phyloP scores from a whole-genome alignment of 2,113 vertebrate genomes.

The Calidris pygmaea region DNA sequence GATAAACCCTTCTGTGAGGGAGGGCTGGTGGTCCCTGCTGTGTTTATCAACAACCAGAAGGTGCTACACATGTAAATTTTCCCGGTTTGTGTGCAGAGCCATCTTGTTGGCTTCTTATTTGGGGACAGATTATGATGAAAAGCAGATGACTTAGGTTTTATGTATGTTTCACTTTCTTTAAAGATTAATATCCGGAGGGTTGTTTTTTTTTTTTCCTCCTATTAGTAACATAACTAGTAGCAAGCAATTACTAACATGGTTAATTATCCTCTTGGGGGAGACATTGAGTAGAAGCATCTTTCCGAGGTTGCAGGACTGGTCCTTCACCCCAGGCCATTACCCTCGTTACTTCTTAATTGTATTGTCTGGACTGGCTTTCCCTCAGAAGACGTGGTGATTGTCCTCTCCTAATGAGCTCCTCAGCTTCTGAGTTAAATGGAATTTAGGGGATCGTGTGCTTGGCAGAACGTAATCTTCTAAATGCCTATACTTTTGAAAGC shows the following conservation, averaged over 20 bases:
- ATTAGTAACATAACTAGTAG: not conserved
- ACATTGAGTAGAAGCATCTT: not conserved
- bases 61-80: not conserved
- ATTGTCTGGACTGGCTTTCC: not conserved
- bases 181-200: not conserved
- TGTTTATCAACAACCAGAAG: conserved; percentile 19
- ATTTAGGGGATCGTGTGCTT: not conserved
- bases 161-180: not conserved
- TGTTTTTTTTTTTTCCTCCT: not conserved
- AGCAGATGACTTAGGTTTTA: not conserved
- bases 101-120: not conserved
- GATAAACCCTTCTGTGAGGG: not conserved
- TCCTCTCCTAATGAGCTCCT: not conserved
- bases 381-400: accelerated
- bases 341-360: not conserved
- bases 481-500: not conserved
- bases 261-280: not conserved
- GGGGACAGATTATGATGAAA: not conserved
- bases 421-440: not conserved
- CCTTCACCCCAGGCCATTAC: not conserved
- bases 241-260: not conserved
- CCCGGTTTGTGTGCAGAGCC: not conserved
- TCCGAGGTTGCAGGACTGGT: not conserved
- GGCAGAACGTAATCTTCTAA: not conserved
- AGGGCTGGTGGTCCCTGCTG: not conserved